Evolutionary conservation across 1,140 invertebrate genomes (phyloP), one percentile per base, ranked within the genome.

Genomic region (Polyergus mexicanus): DNA sequence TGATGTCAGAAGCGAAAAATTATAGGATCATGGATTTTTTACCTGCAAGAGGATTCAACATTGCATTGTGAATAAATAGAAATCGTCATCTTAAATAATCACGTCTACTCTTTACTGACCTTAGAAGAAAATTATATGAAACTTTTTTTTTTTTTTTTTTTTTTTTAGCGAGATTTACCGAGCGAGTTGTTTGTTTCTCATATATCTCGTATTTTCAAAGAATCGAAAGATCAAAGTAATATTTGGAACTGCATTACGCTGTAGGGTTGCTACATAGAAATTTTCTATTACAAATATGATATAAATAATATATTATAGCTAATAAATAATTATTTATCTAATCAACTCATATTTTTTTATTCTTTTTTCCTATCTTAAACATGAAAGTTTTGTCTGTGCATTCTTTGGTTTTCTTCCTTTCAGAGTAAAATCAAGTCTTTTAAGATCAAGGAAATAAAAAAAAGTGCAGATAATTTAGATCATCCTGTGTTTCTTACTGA

Each of bases 341-440:
- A 16, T 54, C 69, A 22, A 72, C 19, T 25, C n/a, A 6, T 19
- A 54, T 72, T 22, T 72, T 54, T 28, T 28, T 28, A 1, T 0
- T 28, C 1, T 28, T 28, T 28, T 28, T 28, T 28, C 25, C 25
- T 28, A 28, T 28, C 25, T 71, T 16, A 47, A 47, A 38, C 28
- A 25, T n/a, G 19, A 11, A 3, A 38, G 22, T 44, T 63, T 75
- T 74, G 8, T 35, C 28, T 74, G 16, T 58, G 6, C 0, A n/a
- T 74, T 58, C 47, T 19, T 47, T 58, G 51, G 51, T 74, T 58
- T 58, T 22, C 4, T 76, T 63, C 56, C 56, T 62, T 32, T 11
- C 6, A 32, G 10, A 76, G 6, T 0, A 35, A 76, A n/a, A 65
- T 16, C 62, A 28, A 28, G 25, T 28, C 25, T 28, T 28, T 28